Evolutionary conservation across 1,140 invertebrate species (phyloP), one percentile per base, ranked within the genome.

Genomic region (Paracyclopina nana): DNA sequence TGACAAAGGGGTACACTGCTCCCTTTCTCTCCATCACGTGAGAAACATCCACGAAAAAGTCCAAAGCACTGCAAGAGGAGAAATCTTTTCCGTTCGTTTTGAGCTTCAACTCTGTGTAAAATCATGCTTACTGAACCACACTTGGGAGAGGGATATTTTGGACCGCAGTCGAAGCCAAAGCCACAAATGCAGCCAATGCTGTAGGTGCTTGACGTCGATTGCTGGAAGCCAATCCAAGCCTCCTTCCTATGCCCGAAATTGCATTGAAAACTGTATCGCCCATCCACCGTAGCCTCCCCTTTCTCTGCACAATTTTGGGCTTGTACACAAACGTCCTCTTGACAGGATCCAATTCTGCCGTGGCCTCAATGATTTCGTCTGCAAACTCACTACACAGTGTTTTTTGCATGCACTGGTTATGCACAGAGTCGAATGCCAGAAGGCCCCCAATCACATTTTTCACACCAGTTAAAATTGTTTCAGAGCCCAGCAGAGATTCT

Each of bases 11-110:
- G 16, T 48, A 48, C 11, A 48, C 25, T 26, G 45, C 45, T 12
- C 45, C 45, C 3, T 48, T 22, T n/a, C 45, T 11, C 16, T 28
- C 30, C 45, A 48, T 48, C n/a, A 48, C 45, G 22, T 48, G 27
- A 14, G 45, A 28, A 5, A 29, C 25, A 28, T 48, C 45, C n/a
- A 28, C 28, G 22, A 20, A 16, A 11, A 48, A 4, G n/a, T 48
- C 45, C 45, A 48, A 28, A 12, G 30, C 45, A 14, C 45, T 48
- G 45, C 20, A 45, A 45, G 24, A 45, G 5, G n/a, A n/a, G n/a
- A n/a, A n/a, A n/a, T n/a, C n/a, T n/a, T n/a, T n/a, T n/a, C n/a
- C n/a, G n/a, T n/a, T n/a, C n/a, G n/a, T n/a, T n/a, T n/a, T n/a
- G n/a, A n/a, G n/a, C n/a, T n/a, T n/a, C n/a, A n/a, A n/a, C n/a